These are phyloP conservation scores for Mercenaria mercenaria DNA, from an alignment of 1,140 invertebrate genomes.

Conservation along the genomic window DNA sequence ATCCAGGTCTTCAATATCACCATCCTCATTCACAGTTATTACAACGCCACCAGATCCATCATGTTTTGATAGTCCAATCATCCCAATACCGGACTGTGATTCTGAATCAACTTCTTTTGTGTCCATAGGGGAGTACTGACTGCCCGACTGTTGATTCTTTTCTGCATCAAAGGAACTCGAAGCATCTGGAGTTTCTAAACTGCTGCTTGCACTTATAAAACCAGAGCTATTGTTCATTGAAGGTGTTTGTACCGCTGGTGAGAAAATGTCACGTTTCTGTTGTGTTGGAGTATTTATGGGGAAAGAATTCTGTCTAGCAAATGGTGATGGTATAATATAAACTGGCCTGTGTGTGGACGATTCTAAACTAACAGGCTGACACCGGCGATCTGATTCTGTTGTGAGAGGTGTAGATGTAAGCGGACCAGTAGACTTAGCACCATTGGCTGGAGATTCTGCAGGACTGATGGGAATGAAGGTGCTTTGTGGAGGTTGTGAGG, in stretches of 20 bases:
- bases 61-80: background rate
- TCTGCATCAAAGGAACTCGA: conserved; percentile 46
- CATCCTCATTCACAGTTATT: conserved; percentile 13
- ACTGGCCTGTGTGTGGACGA: conserved; percentile 41
- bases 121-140: background rate
- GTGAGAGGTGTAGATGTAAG: conserved; percentile 55
- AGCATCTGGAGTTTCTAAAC: conserved; percentile 54
- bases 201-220: conserved; percentile 58
- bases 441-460: conserved; percentile 15
- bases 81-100: background rate
- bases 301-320: conserved; percentile 13
- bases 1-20: conserved; percentile 29
- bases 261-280: background rate
- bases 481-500: background rate
- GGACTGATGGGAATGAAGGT: conserved; percentile 46
- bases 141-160: background rate
- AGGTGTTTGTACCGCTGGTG: conserved; percentile 20
- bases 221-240: conserved; percentile 60
- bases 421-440: conserved; percentile 49
- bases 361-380: conserved; percentile 8
- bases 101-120: background rate
- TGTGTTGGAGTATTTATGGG: background rate
- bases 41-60: conserved; percentile 54
- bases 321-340: conserved; percentile 61
- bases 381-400: background rate